Evolutionary conservation across 2,888 invertebrate species (phyloP).

Genomic region (Alviniconcha strummeri): DNA sequence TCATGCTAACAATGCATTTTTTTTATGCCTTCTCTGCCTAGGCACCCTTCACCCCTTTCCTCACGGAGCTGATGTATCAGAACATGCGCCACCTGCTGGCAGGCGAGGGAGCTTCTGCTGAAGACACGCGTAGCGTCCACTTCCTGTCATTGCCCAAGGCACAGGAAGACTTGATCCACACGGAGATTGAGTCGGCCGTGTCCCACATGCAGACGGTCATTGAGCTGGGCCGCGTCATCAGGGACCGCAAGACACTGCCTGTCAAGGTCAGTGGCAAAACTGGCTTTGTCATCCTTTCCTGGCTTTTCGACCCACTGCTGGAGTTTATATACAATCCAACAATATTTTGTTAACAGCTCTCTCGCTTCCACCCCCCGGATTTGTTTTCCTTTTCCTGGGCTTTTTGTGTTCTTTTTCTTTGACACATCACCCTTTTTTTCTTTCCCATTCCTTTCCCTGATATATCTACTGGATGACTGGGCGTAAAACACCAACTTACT

Average conservation of each 20-base stretch:
- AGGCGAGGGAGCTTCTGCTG: constrained; percentile 55
- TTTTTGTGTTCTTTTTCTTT: too few species aligned
- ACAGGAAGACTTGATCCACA: constrained; percentile 82
- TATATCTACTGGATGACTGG: too few species aligned
- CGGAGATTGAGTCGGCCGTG: constrained; percentile 91
- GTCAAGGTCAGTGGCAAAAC: constrained; percentile 79
- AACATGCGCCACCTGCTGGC: constrained; percentile 82
- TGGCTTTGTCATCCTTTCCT: neutral
- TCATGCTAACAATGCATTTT: too few species aligned
- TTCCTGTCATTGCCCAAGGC: constrained; percentile 91
- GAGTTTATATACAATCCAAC: too few species aligned
- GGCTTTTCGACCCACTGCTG: too few species aligned
- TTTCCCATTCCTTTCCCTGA: too few species aligned
- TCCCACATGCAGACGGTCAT: constrained; percentile 95
- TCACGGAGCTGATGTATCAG: constrained; percentile 96
- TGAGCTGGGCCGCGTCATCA: constrained; percentile 92
- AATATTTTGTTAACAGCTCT: too few species aligned
- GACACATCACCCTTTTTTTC: too few species aligned
- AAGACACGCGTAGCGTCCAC: constrained; percentile 84
- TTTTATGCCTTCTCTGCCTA: constrained; percentile 44
- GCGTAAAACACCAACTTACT: too few species aligned
- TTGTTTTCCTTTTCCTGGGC: too few species aligned
- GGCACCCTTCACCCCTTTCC: constrained; percentile 97
- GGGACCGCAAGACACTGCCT: constrained; percentile 95
- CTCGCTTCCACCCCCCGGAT: too few species aligned